Conservation (phyloP, 2,113 vertebrate species). For the Percopsis transmontana region DNA sequence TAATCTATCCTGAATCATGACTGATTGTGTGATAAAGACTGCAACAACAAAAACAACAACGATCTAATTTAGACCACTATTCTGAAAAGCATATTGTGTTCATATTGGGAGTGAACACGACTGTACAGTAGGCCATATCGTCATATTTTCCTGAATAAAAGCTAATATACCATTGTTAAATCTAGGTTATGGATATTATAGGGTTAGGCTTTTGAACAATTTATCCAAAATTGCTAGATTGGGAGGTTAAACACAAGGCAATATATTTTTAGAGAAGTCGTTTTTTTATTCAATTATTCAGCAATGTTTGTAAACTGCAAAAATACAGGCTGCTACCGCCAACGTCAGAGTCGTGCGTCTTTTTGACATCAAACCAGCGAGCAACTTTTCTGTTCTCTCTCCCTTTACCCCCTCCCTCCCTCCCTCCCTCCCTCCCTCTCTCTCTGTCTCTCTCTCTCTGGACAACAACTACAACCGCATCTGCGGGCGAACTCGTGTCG, state of each 20-base stretch:
- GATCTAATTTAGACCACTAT: too few species aligned
- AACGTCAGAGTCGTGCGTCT: conserved; percentile 17
- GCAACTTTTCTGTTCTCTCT: conserved; percentile 9
- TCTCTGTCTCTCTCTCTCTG: conserved; percentile 2
- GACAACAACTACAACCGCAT: conserved; percentile 19
- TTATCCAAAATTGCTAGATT: not conserved
- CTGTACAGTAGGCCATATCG: too few species aligned
- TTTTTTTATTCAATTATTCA: not conserved
- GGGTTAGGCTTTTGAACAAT: too few species aligned
- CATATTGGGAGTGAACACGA: too few species aligned
- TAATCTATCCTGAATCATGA: too few species aligned
- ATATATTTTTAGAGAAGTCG: too few species aligned
- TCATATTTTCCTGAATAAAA: too few species aligned
- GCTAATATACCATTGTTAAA: too few species aligned
- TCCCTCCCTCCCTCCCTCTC: not conserved
- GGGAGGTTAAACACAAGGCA: not conserved
- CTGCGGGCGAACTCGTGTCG: not conserved
- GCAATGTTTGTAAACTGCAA: not conserved
- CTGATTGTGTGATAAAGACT: too few species aligned
- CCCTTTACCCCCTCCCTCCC: not conserved
- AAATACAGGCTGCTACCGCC: not conserved
- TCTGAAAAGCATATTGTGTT: too few species aligned
- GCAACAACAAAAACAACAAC: too few species aligned
- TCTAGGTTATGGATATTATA: too few species aligned
- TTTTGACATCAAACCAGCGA: conserved; percentile 13